Conservation (phyloP, 2,113 vertebrate genomes). For the Microtus oregoni region DNA sequence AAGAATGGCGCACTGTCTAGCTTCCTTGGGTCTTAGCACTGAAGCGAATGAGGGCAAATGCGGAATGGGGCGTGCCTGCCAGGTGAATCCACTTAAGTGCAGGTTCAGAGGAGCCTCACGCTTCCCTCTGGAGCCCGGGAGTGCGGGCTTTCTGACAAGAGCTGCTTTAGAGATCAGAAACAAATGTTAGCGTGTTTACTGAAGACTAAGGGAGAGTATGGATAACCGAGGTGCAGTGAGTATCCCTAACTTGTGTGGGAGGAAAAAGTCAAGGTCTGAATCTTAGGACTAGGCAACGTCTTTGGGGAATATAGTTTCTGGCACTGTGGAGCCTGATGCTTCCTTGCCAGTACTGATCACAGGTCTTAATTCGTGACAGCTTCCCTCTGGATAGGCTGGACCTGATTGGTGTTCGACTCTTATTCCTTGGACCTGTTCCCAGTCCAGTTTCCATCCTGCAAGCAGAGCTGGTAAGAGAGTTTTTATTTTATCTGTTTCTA, state of each 20-base stretch:
- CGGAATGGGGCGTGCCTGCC: accelerated
- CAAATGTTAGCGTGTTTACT: neutral
- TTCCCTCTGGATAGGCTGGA: neutral
- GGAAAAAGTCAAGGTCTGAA: neutral
- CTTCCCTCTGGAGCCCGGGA: neutral
- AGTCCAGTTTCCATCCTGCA: neutral
- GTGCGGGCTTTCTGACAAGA: neutral
- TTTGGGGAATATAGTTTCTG: accelerated
- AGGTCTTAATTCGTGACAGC: accelerated
- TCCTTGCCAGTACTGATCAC: accelerated
- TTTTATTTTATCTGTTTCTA: neutral
- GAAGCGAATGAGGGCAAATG: accelerated
- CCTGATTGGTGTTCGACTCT: neutral
- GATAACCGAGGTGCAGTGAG: accelerated
- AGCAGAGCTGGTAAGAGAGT: too few relatives aligned
- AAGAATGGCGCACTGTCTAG: accelerated
- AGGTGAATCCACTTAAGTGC: accelerated
- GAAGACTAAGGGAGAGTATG: neutral
- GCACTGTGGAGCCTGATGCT: accelerated
- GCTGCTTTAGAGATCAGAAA: neutral
- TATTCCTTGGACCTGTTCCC: neutral
- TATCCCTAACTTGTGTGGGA: too few relatives aligned
- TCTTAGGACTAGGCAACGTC: neutral
- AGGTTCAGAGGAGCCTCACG: neutral
- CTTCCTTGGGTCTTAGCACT: accelerated